A percentile compares a stretch with the other conserved stretches of the same genome.
Evolutionary conservation across 2,888 invertebrate genomes (phyloP).

Genomic region (Tholera decimalis): DNA sequence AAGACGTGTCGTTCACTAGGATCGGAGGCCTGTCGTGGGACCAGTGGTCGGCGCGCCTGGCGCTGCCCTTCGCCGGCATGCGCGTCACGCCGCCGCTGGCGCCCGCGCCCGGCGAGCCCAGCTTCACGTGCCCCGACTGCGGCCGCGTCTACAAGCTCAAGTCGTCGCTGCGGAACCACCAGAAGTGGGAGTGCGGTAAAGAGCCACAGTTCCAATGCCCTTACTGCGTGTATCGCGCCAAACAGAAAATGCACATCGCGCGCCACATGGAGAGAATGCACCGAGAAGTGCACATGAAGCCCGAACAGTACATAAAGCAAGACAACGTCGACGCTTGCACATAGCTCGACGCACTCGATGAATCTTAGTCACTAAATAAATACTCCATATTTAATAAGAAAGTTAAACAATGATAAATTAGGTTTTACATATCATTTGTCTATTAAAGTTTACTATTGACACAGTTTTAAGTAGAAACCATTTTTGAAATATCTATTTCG

Average conservation of each 20-base stretch:
- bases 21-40: constrained; percentile 94
- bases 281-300: constrained; percentile 92
- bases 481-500: constrained; percentile 64
- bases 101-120: constrained; percentile 86
- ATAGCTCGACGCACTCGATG: constrained; percentile 69
- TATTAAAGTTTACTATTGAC: constrained; percentile 65
- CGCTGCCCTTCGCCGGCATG: constrained; percentile 92
- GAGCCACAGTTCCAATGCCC: constrained; percentile 96
- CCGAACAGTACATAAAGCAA: constrained; percentile 88
- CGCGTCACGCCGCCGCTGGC: constrained; percentile 75
- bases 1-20: constrained; percentile 94
- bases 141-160: constrained; percentile 97
- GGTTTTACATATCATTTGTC: constrained; percentile 72
- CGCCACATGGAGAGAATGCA: constrained; percentile 96
- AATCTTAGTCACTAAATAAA: constrained; percentile 65
- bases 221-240: constrained; percentile 96
- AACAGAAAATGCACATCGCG: constrained; percentile 96
- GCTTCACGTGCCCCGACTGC: constrained; percentile 95
- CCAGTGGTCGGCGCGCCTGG: constrained; percentile 94
- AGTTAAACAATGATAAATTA: constrained; percentile 60
- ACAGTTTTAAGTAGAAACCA: constrained; percentile 60
- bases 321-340: constrained; percentile 90
- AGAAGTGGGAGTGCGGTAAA: constrained; percentile 97
- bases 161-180: constrained; percentile 95
- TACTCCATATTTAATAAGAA: constrained; percentile 73